These are phyloP conservation scores for Falco punctatus DNA, from an alignment of 2,113 vertebrate species.

Conservation along the genomic window DNA sequence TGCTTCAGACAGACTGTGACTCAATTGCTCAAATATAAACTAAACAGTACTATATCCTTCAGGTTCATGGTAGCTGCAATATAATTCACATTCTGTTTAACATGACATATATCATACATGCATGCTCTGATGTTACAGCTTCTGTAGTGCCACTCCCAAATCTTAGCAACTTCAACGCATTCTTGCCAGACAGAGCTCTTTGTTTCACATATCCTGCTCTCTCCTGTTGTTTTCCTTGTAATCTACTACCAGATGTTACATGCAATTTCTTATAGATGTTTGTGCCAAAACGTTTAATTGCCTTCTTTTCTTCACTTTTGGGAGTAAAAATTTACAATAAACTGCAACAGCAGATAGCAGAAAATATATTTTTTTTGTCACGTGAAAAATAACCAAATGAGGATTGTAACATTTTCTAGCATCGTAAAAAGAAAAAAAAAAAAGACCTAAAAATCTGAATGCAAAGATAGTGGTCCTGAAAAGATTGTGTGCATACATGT, in stretches of 20 bases:
- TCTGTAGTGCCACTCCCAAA: not conserved
- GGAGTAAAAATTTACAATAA: not conserved
- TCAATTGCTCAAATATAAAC: not conserved
- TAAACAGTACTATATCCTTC: not conserved
- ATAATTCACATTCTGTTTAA: not conserved
- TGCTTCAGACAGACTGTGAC: not conserved
- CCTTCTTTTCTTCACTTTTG: not conserved
- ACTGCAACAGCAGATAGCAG: not conserved
- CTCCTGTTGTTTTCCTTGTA: not conserved
- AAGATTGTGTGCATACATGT: not conserved
- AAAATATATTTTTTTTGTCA: not conserved
- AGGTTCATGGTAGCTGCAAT: not conserved
- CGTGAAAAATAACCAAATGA: not conserved
- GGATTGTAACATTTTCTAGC: not conserved
- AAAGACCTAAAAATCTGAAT: not conserved
- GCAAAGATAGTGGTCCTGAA: not conserved
- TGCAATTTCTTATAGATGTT: not conserved
- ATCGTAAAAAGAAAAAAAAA: not conserved
- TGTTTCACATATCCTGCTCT: not conserved
- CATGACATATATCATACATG: fast-evolving
- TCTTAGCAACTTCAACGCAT: not conserved
- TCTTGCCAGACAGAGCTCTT: not conserved
- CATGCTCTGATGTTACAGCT: not conserved
- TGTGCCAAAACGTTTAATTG: not conserved
- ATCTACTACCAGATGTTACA: not conserved